Evolutionary conservation across 2,888 invertebrate genomes (phyloP), one percentile per base, ranked within the genome.

Genomic region (Spialia ferax): DNA sequence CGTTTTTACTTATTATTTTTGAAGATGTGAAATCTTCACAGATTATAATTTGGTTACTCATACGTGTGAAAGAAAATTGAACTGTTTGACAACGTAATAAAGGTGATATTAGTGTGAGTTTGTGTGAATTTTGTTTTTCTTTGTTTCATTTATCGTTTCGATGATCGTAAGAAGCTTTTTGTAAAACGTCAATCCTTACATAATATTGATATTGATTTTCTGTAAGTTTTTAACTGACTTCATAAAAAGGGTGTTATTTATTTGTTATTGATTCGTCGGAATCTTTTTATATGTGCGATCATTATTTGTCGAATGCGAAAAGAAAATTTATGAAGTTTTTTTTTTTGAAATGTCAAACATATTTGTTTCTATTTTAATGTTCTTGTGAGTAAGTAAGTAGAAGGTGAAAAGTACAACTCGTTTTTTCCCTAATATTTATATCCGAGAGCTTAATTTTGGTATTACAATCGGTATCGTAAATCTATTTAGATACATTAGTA

Each of bases 151-250:
- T 45, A 18, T 45, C 18, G 45, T 23, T 18, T 42, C 26, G 10
- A 42, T 45, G 10, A 42, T 59, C 23, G n/a, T 4, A 45, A 42
- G 42, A n/a, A 42, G 38, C 15, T 11, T 59, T 59, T 59, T 59
- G 59, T 59, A 59, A 59, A 10, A 59, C 23, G 59, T 59, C 59
- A 26, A 11, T 23, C 15, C 42, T 23, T 23, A 26, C 18, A 23
- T 59, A 42, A 59, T 59, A 45, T 59, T 59, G 42, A 59, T 59
- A 59, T 45, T 59, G 15, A 48, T 20, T 20, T 20, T 48, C 8
- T 38, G n/a, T 38, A 38, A 6, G n/a, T n/a, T 38, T 38, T 38
- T 38, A n/a, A 38, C 38, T 6, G 38, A 38, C 38, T 8, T 38
- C n/a, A 38, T n/a, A 38, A 38, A 38, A 13, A 38, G 38, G n/a